Conservation (phyloP, 2,888 invertebrate species). For the Cynaeus angustus region DNA sequence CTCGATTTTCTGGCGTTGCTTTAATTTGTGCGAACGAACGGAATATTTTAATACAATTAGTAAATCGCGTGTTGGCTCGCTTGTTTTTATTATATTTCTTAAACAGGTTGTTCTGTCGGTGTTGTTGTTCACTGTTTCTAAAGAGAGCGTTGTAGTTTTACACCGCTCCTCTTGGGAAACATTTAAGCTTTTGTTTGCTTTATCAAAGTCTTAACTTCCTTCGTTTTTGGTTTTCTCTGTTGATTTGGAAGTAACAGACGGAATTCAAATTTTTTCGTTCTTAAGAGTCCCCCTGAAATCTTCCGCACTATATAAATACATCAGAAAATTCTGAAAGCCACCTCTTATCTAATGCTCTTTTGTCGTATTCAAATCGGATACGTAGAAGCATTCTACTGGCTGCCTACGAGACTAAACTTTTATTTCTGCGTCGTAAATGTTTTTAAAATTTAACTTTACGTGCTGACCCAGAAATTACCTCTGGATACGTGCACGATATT, state of each 20-base stretch:
- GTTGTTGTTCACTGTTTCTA: conserved; percentile 37
- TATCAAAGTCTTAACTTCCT: conserved; percentile 64
- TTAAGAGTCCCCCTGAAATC: conserved; percentile 9
- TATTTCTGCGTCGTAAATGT: conserved; percentile 29
- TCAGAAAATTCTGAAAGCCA: conserved; percentile 27
- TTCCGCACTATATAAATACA: conserved; percentile 27
- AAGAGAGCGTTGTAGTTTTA: conserved; percentile 37
- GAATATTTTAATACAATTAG: conserved; percentile 37
- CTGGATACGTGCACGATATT: conserved; percentile 17
- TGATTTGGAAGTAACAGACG: conserved; percentile 57
- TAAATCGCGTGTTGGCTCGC: conserved; percentile 30
- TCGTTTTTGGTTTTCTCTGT: conserved; percentile 62
- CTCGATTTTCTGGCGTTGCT: neutral
- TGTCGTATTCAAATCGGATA: conserved; percentile 31
- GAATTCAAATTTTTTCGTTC: conserved; percentile 44
- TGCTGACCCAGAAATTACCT: conserved; percentile 36
- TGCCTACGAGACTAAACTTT: conserved; percentile 20
- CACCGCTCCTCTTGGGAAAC: conserved; percentile 59
- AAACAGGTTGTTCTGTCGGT: conserved; percentile 40
- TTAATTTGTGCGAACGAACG: neutral
- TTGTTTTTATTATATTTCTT: conserved; percentile 41
- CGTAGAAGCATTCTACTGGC: conserved; percentile 2
- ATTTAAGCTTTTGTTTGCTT: conserved; percentile 65
- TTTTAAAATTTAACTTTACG: conserved; percentile 32
- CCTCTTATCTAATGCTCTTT: conserved; percentile 26